phyloP scores from a whole-genome alignment of 2,888 invertebrate species.

The Brachypterus glaber region DNA sequence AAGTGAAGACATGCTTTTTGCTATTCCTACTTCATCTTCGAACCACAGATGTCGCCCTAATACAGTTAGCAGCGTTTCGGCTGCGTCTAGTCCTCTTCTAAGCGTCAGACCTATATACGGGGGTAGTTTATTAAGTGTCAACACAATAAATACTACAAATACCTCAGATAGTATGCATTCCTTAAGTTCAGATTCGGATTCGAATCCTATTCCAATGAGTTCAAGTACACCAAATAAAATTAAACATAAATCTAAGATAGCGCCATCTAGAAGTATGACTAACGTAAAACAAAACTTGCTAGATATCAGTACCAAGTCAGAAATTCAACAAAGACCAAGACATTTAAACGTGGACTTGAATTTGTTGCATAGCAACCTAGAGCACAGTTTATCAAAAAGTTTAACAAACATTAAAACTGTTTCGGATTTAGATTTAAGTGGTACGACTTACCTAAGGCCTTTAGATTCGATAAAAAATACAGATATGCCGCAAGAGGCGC shows the following conservation, averaged over 20 bases:
- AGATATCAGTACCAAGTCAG: conserved; percentile 28
- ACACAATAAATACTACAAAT: conserved; percentile 48
- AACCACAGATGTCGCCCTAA: conserved; percentile 32
- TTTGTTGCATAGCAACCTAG: conserved; percentile 30
- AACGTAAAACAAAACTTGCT: conserved; percentile 45
- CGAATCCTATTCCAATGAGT: conserved; percentile 43
- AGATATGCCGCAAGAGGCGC: conserved; percentile 23
- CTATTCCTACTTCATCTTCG: conserved; percentile 29
- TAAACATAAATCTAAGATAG: conserved; percentile 46
- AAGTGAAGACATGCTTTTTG: conserved; percentile 65
- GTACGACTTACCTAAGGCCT: conserved; percentile 27
- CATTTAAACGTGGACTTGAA: conserved; percentile 31
- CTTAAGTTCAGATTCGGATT: conserved; percentile 55
- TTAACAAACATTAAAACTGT: conserved; percentile 35
- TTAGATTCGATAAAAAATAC: conserved; percentile 24
- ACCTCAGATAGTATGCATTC: conserved; percentile 59
- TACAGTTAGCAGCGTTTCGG: conserved; percentile 53
- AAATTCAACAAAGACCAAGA: conserved; percentile 24
- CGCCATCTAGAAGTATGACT: conserved; percentile 53
- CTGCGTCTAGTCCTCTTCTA: conserved; percentile 60
- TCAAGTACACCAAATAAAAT: conserved; percentile 42
- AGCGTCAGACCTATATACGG: conserved; percentile 53
- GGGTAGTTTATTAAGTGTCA: conserved; percentile 54
- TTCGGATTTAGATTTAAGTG: conserved; percentile 21
- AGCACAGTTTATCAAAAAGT: conserved; percentile 37